Conservation (phyloP, 1,140 invertebrate species). For the Bombyx mori region ASM3026992v2 NC_085121.1:18277501-18278000, state of each 20-base stretch:
- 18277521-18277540: slow-evolving; percentile 33
- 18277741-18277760: slow-evolving; percentile 26
- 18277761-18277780: slow-evolving; percentile 25
- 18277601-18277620: slow-evolving; percentile 20
- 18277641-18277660: slow-evolving; percentile 52
- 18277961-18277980: slow-evolving; percentile 9
- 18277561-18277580: slow-evolving; percentile 34
- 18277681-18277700: slow-evolving; percentile 52
- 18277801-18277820: slow-evolving; percentile 8
- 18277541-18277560: slow-evolving; percentile 29
- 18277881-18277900: slow-evolving; percentile 52
- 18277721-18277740: slow-evolving; percentile 52
- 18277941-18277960: slow-evolving; percentile 27
- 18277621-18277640: slow-evolving; percentile 32
- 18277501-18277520: slow-evolving; percentile 37
- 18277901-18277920: slow-evolving; percentile 43
- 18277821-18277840: slow-evolving; percentile 11
- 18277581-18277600: slow-evolving; percentile 43
- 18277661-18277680: slow-evolving; percentile 48
- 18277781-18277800: slow-evolving; percentile 32
- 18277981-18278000: no score
- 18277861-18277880: slow-evolving; percentile 61
- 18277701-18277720: slow-evolving; percentile 51
- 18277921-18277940: slow-evolving; percentile 30
- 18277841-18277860: slow-evolving; percentile 15